Conservation (phyloP, 2,113 vertebrate genomes). For the Neodon shergylaensis region DNA sequence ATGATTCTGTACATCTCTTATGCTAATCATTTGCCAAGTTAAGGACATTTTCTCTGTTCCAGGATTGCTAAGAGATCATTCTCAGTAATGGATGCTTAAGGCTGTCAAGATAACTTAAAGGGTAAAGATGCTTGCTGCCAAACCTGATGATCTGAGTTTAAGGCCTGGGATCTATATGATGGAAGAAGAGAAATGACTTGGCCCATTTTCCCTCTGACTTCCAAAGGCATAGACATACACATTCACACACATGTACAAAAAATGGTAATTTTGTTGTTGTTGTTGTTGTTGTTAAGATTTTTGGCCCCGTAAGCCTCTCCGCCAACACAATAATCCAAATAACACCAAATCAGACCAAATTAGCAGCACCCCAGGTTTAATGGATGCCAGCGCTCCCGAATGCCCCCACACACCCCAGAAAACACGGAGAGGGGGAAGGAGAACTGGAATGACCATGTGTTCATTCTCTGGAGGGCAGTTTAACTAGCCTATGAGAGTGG, state of each 20-base stretch:
- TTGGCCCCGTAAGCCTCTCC: too few species aligned
- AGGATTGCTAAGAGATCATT: neutral
- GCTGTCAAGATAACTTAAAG: neutral
- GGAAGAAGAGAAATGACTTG: neutral
- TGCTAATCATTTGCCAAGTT: constrained; percentile 25
- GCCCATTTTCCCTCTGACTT: neutral
- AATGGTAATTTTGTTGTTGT: neutral
- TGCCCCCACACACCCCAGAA: too few species aligned
- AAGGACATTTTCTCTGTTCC: constrained; percentile 18
- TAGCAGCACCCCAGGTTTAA: too few species aligned
- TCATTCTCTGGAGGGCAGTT: too few species aligned
- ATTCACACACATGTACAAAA: neutral
- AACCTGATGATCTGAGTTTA: neutral
- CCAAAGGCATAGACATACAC: neutral
- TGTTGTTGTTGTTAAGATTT: too few species aligned
- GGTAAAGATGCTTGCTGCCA: neutral
- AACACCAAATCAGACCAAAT: too few species aligned
- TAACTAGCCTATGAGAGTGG: too few species aligned
- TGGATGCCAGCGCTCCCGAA: too few species aligned
- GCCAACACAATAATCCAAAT: too few species aligned
- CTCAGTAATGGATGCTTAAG: neutral
- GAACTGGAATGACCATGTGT: too few species aligned
- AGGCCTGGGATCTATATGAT: neutral
- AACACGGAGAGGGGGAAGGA: too few species aligned
- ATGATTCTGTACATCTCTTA: neutral